Base-by-base conservation (phyloP, 2,113 vertebrate genomes). In the Gobius niger region DNA sequence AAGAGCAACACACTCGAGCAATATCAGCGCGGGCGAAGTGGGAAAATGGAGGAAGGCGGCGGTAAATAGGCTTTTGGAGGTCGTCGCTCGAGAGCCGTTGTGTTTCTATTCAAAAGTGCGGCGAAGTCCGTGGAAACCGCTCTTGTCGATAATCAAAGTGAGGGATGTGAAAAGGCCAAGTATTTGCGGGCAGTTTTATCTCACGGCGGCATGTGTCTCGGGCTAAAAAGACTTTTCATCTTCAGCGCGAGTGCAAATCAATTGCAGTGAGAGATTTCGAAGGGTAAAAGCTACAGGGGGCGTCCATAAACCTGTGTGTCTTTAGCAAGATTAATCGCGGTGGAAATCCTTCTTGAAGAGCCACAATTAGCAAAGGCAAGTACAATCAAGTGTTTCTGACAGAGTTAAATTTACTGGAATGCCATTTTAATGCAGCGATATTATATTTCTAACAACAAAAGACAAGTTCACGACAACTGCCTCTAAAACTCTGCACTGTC, bases 21-120 rank as follows among this genome's bases (percentile, higher is more conserved):
- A 87, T 85, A 81, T 83, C 75, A 82, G 78, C 82, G 68, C 73
- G 78, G 77, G 73, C 77, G 77, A 81, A 49, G 72, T n/a, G 66
- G 70, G 77, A 77, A 70, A 76, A 84, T 75, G 72, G 68, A 78
- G 40, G 63, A 47, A 40, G 49, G 60, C 56, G 73, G 59, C 47
- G 56, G 70, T 84, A 80, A 86, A 89, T 72, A 82, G 70, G 73
- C 77, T 80, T 82, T 76, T 82, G 79, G 85, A 87, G 85, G 85
- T 85, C 75, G 80, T 65, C 83, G 71, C 67, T 81, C 84, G 50
- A 63, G 63, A 50, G 24, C 44, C 42, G 80, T 64, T 75, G 68
- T 40, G 61, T 80, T 83, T 80, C 49, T 62, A 71, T 81, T 84
- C 75, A 68, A 47, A 34, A 79, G 50, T 77, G 75, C 65, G 64